Base-by-base conservation (phyloP, 2,113 vertebrate species). In the Thomomys bottae region DNA sequence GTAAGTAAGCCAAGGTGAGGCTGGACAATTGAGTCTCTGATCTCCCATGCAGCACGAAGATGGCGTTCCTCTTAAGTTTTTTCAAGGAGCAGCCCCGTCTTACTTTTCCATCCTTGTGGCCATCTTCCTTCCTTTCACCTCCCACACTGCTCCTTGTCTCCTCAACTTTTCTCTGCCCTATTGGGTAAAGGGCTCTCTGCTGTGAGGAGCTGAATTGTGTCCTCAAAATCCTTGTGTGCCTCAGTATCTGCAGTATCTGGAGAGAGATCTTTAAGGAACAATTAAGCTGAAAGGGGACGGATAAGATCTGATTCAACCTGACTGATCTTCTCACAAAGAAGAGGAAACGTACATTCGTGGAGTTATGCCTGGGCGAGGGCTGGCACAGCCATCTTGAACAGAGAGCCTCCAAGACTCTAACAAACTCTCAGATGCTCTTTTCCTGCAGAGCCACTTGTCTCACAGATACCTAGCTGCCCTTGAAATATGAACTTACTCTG, bases 381-480 rank as follows among this genome's bases (percentile, higher is more conserved):
- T 54, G 49, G 18, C 49, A 54, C 15, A 17, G 49, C 12, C 49
- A 54, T 5, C 77, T 34, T 54, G 70, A 12, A 40, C 10, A 32
- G 38, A 38, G 26, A 26, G 57, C 11, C 10, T 42, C 36, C 20
- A 40, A 63, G 49, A 54, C 7, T 21, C 45, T 18, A 3, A 28
- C 3, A 71, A 61, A 38, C 0, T 2, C 32, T 0, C 0, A 15
- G 1, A 26, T 1, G 6, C 20, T 26, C 72, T 4, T 49, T n/a
- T 49, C 11, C 54, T 28, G 26, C 11, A 75, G 4, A 76, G 49
- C 5, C 15, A 8, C 45, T 59, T 79, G 34, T 5, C 32, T 57
- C n/a, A 2, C 0, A 0, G 45, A 91, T 0, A 32, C 90, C 94
- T 88, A 32, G 20, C 28, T 91, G 71, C 71, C n/a, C 45, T 64